phyloP scores from a whole-genome alignment of 2,113 vertebrate species.

The Sorex araneus region DNA sequence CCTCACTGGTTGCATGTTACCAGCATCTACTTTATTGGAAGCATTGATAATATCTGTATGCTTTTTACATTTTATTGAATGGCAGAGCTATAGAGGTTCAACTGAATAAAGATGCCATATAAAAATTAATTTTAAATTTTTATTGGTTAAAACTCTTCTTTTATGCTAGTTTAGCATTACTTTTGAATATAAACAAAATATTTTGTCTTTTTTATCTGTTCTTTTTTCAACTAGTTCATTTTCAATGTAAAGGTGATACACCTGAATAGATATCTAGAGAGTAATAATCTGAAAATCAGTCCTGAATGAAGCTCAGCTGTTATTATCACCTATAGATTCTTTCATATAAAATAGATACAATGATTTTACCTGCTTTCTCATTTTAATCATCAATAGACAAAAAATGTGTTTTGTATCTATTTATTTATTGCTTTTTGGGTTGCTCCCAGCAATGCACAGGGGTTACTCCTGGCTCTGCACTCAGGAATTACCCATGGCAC shows the following conservation, averaged over 20 bases:
- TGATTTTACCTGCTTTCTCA: neutral
- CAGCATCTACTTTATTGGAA: neutral
- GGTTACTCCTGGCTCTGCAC: too few species aligned
- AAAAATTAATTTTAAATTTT: neutral
- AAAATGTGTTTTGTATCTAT: neutral
- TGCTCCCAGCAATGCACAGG: too few species aligned
- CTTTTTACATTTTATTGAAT: neutral
- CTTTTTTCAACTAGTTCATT: neutral
- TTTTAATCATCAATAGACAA: neutral
- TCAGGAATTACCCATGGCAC: too few species aligned
- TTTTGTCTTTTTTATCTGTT: neutral
- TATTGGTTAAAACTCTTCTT: neutral
- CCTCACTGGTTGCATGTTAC: neutral
- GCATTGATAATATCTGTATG: neutral
- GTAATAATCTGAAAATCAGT: neutral
- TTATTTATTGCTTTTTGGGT: too few species aligned
- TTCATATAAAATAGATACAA: neutral
- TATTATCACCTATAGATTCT: neutral
- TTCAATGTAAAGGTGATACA: neutral
- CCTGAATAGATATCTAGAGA: neutral
- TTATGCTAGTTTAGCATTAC: neutral
- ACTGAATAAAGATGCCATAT: neutral
- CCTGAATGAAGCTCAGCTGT: neutral
- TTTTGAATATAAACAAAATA: slow-evolving; percentile 4
- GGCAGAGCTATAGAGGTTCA: neutral